phyloP scores from a whole-genome alignment of 2,797 vertebrate species.

The Falco berigora region DNA sequence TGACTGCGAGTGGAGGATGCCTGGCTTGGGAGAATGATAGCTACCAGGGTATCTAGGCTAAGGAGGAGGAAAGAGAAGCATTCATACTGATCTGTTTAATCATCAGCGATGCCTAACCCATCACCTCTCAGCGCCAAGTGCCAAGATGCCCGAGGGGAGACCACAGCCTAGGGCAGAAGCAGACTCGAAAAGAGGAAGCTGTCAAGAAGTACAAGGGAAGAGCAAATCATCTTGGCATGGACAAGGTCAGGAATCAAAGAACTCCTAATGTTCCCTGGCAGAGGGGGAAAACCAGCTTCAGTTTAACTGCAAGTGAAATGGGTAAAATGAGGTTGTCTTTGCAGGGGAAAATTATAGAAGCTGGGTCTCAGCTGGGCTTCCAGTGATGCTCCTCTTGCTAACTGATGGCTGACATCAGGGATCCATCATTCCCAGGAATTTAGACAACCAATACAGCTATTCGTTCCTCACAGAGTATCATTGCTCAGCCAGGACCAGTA shows the following conservation, averaged over 20 bases:
- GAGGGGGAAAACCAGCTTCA: background rate
- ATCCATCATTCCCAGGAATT: background rate
- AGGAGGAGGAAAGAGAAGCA: background rate
- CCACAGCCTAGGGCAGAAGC: background rate
- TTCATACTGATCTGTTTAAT: background rate
- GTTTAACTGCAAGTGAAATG: background rate
- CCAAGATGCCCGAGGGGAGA: background rate
- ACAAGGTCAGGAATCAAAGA: background rate
- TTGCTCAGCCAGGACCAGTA: background rate
- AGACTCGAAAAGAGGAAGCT: background rate
- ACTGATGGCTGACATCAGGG: background rate
- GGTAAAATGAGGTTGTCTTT: background rate
- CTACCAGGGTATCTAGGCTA: background rate
- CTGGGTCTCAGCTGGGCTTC: background rate
- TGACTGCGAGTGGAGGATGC: background rate
- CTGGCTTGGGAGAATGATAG: background rate
- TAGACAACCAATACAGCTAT: background rate
- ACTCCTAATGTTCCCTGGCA: background rate
- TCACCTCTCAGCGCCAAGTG: background rate
- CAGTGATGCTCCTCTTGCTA: background rate
- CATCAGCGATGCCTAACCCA: background rate
- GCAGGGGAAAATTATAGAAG: background rate
- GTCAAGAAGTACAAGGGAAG: background rate
- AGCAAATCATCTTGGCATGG: background rate
- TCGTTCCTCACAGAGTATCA: fast-evolving